These are phyloP conservation scores for Leptatherina wallacei DNA, from an alignment of 2,797 vertebrate genomes.

Conservation along the genomic window DNA sequence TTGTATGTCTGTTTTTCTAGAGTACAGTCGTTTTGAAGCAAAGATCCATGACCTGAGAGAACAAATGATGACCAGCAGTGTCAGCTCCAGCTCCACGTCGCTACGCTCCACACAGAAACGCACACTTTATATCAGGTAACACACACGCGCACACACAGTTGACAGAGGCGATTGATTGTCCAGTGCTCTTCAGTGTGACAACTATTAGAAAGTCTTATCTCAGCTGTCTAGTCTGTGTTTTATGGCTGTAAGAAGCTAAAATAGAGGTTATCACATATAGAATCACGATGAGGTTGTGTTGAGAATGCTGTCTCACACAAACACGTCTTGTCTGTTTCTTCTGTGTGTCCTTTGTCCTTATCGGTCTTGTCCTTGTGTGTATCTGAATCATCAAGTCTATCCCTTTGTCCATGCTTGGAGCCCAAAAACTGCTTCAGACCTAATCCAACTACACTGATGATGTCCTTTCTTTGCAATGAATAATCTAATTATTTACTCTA, in stretches of 20 bases:
- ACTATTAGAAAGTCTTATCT: slow-evolving; percentile 60
- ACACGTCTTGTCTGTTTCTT: slow-evolving; percentile 30
- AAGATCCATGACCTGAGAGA: slow-evolving; percentile 97
- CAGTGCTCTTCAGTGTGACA: slow-evolving; percentile 44
- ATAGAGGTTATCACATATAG: slow-evolving; percentile 48
- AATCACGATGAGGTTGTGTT: slow-evolving; percentile 51
- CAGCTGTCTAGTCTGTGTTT: slow-evolving; percentile 39
- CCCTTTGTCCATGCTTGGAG: slow-evolving; percentile 17
- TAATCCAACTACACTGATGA: slow-evolving; percentile 14
- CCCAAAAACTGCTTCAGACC: slow-evolving; percentile 4
- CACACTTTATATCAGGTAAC: slow-evolving; percentile 79
- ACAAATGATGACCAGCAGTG: slow-evolving; percentile 97
- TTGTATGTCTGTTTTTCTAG: slow-evolving; percentile 70
- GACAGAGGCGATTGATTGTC: slow-evolving; percentile 49
- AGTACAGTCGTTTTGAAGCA: slow-evolving; percentile 95
- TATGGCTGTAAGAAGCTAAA: slow-evolving; percentile 32
- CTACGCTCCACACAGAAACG: slow-evolving; percentile 95
- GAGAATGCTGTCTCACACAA: slow-evolving; percentile 13
- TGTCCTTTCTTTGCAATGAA: slow-evolving; percentile 16
- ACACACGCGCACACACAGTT: neutral
- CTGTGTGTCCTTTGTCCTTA: slow-evolving; percentile 27
- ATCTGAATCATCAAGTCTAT: slow-evolving; percentile 38
- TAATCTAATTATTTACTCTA: slow-evolving; percentile 44
- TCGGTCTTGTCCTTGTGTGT: slow-evolving; percentile 26
- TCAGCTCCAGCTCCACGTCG: slow-evolving; percentile 94